Conservation (phyloP, 2,888 invertebrate genomes). For the Eledona agricola region DNA sequence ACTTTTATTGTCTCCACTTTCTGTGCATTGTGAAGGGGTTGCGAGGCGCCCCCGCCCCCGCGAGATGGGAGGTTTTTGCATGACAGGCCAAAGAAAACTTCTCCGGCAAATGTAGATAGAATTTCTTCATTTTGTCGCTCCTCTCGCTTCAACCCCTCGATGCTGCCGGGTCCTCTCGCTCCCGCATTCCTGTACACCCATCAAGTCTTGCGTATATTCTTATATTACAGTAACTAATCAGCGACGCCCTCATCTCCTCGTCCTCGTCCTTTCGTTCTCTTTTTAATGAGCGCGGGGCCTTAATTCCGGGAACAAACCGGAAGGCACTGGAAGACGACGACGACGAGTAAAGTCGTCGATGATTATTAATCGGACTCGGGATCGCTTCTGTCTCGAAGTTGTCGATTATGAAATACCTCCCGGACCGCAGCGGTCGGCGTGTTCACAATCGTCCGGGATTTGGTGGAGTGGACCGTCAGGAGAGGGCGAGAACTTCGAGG, state of each 20-base stretch:
- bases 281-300: conserved; percentile 57
- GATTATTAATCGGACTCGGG: too few species aligned
- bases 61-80: conserved; percentile 58
- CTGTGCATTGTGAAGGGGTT: conserved; percentile 59
- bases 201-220: conserved; percentile 60
- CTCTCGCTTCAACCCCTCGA: conserved; percentile 56
- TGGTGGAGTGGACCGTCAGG: conserved; percentile 47
- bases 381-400: too few species aligned
- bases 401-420: conserved; percentile 54
- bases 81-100: conserved; percentile 61
- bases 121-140: conserved; percentile 69
- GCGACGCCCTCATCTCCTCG: conserved; percentile 48
- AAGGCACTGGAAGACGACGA: too few species aligned
- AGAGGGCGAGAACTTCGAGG: conserved; percentile 46
- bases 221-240: conserved; percentile 59
- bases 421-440: conserved; percentile 41
- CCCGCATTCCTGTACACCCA: conserved; percentile 54
- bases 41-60: conserved; percentile 39
- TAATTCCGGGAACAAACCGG: too few species aligned
- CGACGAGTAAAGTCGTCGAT: too few species aligned
- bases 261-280: conserved; percentile 55
- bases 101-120: conserved; percentile 69
- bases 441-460: conserved; percentile 44
- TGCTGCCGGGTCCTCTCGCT: conserved; percentile 47
- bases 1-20: conserved; percentile 59